These are phyloP conservation scores for Sebastes dallii DNA, from an alignment of 2,797 vertebrate genomes.

Conservation along the genomic window DNA sequence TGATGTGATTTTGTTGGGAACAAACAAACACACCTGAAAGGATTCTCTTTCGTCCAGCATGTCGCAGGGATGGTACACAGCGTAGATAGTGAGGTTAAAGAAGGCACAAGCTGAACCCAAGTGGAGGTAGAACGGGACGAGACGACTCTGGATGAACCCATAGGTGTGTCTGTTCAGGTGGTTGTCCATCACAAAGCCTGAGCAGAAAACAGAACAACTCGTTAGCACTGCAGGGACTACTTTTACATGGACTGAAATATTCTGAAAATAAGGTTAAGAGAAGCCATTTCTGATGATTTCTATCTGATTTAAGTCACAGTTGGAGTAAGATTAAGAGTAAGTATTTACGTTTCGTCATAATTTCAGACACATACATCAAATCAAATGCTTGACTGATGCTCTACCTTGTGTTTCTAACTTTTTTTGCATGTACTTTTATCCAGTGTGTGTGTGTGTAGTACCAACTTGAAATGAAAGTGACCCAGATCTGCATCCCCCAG, in stretches of 20 bases:
- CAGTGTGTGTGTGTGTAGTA: conserved; percentile 1
- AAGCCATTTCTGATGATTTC: background rate
- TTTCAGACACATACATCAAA: background rate
- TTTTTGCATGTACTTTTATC: background rate
- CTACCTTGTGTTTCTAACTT: background rate
- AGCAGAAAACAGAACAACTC: background rate
- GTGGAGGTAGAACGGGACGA: conserved; percentile 89
- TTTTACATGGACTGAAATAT: background rate
- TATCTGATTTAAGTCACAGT: no score
- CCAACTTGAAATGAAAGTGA: conserved; percentile 85
- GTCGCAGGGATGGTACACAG: conserved; percentile 83
- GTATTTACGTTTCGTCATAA: no score
- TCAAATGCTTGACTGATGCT: background rate
- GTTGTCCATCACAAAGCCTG: conserved; percentile 87
- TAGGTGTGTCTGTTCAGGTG: conserved; percentile 85
- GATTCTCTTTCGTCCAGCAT: conserved; percentile 77
- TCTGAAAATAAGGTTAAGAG: background rate
- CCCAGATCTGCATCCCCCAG: conserved; percentile 91
- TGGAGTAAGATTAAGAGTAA: no score
- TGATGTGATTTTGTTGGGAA: background rate
- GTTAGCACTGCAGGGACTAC: background rate
- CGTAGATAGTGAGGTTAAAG: conserved; percentile 86
- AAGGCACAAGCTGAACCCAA: conserved; percentile 85
- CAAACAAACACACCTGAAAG: conserved; percentile 75
- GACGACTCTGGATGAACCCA: conserved; percentile 84